phyloP scores from a whole-genome alignment of 2,888 invertebrate species.

The Dioctria linearis region DNA sequence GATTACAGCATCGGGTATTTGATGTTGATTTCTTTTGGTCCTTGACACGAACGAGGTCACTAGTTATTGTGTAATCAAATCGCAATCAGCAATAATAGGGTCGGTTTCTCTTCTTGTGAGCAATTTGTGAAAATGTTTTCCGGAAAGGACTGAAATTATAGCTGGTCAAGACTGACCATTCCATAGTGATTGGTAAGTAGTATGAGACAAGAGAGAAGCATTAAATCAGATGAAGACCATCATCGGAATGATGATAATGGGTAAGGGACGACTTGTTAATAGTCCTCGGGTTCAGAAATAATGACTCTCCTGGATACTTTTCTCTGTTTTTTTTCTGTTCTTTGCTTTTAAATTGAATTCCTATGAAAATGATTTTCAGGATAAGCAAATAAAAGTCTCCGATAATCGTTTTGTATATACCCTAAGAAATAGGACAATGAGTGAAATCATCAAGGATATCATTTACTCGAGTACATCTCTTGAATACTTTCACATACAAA shows the following conservation, averaged over 20 bases:
- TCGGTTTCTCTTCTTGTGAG: constrained; percentile 52
- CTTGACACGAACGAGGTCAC: constrained; percentile 51
- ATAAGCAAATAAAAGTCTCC: neutral
- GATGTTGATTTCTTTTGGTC: constrained; percentile 34
- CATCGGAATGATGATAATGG: neutral
- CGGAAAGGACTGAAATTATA: constrained; percentile 55
- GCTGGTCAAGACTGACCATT: constrained; percentile 24
- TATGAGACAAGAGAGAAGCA: constrained; percentile 9
- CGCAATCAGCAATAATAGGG: constrained; percentile 55
- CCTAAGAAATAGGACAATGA: no score
- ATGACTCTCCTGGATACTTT: constrained; percentile 6
- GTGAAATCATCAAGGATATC: no score
- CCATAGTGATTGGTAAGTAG: constrained; percentile 29
- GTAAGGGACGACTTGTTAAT: constrained; percentile 19
- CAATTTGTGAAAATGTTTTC: constrained; percentile 55
- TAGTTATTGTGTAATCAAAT: constrained; percentile 58
- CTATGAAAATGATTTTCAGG: constrained; percentile 13
- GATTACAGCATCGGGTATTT: constrained; percentile 22
- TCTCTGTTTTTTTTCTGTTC: neutral
- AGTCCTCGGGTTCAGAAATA: constrained; percentile 20
- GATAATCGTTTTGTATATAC: neutral
- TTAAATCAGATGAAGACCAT: constrained; percentile 34
- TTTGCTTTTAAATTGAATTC: constrained; percentile 14
- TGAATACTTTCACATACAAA: no score
- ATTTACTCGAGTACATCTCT: no score